Conservation (phyloP, 2,888 invertebrate species). For the Rhorus exstirpatorius region DNA sequence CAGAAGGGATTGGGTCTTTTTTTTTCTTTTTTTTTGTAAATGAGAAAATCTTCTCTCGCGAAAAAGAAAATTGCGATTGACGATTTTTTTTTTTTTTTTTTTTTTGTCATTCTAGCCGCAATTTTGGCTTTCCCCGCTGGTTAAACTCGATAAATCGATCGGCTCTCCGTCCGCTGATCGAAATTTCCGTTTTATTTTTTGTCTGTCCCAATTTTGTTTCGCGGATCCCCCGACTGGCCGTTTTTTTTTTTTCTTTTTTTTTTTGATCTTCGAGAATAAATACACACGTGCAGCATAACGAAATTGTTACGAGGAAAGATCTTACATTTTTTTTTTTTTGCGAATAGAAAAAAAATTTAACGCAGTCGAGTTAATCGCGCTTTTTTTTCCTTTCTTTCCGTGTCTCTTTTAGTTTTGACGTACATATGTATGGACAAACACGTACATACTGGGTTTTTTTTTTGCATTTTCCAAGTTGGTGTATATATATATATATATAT, state of each 20-base stretch:
- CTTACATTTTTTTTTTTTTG: background rate
- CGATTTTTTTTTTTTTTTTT: slow-evolving; percentile 18
- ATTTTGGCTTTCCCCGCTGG: slow-evolving; percentile 58
- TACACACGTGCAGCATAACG: no score
- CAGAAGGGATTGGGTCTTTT: slow-evolving; percentile 12
- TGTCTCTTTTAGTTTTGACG: no score
- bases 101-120: slow-evolving; percentile 31
- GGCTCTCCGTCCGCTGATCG: slow-evolving; percentile 46
- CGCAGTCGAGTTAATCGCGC: no score
- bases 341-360: background rate
- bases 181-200: slow-evolving; percentile 16
- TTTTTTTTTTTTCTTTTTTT: no score
- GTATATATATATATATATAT: slow-evolving; percentile 65
- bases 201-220: background rate
- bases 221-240: background rate
- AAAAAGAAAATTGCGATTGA: slow-evolving; percentile 30
- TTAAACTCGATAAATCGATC: slow-evolving; percentile 56
- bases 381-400: no score
- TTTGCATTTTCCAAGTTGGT: slow-evolving; percentile 67
- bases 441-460: slow-evolving; percentile 65
- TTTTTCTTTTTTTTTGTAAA: slow-evolving; percentile 48
- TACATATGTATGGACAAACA: no score
- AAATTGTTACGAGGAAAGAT: background rate
- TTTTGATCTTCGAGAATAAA: no score
- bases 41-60: no score